phyloP scores from a whole-genome alignment of 2,888 invertebrate genomes.

The Lymantria dispar region DNA sequence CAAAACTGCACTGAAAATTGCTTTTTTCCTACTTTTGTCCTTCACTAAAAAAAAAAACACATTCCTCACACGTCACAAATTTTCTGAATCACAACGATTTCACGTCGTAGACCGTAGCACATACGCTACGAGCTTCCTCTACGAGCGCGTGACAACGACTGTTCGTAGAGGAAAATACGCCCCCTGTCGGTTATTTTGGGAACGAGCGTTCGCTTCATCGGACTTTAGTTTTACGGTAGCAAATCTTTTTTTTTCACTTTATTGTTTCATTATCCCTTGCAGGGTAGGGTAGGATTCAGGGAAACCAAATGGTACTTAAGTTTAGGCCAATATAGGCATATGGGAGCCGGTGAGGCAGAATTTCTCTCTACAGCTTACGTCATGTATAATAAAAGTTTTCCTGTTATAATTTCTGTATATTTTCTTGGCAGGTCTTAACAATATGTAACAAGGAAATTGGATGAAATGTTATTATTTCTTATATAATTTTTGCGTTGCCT shows the following conservation, averaged over 20 bases:
- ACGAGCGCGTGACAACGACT: constrained; percentile 41
- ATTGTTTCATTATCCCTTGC: constrained; percentile 29
- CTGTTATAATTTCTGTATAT: neutral
- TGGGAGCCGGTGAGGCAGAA: constrained; percentile 19
- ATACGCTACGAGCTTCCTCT: constrained; percentile 35
- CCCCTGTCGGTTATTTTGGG: constrained; percentile 40
- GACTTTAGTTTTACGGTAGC: constrained; percentile 24
- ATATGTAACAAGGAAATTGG: neutral
- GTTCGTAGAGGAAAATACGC: constrained; percentile 40
- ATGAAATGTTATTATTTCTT: neutral
- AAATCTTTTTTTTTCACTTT: constrained; percentile 21
- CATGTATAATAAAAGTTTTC: constrained; percentile 1
- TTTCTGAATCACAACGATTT: constrained; percentile 13
- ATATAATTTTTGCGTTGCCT: too few species aligned
- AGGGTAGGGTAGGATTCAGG: constrained; percentile 20
- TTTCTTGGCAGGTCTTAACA: neutral
- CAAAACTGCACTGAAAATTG: constrained; percentile 20
- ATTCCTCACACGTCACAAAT: constrained; percentile 26
- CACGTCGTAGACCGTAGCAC: constrained; percentile 22
- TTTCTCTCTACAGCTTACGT: constrained; percentile 6
- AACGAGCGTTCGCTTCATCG: constrained; percentile 28
- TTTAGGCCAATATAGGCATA: constrained; percentile 12
- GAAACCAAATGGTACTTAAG: constrained; percentile 23
- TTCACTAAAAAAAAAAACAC: constrained; percentile 28
- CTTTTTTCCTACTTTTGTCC: constrained; percentile 14